Conservation (phyloP, 2,797 vertebrate species). For the Typhlichthys subterraneus region DNA sequence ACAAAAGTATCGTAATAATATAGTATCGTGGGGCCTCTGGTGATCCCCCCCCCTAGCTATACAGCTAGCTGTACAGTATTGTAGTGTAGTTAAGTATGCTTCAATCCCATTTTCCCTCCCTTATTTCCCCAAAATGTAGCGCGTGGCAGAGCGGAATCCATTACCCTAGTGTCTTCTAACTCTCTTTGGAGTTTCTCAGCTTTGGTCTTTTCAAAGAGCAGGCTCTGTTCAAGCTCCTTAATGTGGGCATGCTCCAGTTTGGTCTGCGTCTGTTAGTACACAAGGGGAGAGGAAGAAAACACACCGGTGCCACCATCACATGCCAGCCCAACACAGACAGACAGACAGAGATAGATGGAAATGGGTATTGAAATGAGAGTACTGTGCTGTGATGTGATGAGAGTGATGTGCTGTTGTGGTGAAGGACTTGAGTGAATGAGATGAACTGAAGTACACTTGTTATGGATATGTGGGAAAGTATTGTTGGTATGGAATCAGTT, state of each 20-base stretch:
- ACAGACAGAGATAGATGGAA: conserved; percentile 46
- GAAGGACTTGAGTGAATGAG: conserved; percentile 31
- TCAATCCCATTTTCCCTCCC: conserved; percentile 26
- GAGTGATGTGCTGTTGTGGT: conserved; percentile 56
- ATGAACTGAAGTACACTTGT: conserved; percentile 51
- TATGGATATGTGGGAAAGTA: conserved; percentile 42
- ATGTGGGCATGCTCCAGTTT: conserved; percentile 99
- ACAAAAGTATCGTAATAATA: too few species aligned
- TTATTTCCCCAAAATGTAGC: conserved; percentile 51
- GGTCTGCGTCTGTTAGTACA: conserved; percentile 99
- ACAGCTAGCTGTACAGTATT: too few species aligned
- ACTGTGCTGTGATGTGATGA: conserved; percentile 13
- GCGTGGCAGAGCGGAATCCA: conserved; percentile 85
- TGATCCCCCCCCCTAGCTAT: too few species aligned
- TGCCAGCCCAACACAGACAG: conserved; percentile 89
- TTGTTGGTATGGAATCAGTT: conserved; percentile 58
- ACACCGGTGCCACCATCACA: conserved; percentile 99
- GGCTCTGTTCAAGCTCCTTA: conserved; percentile 99
- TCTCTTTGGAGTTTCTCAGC: conserved; percentile 94
- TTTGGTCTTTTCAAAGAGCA: conserved; percentile 99
- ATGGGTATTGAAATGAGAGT: conserved; percentile 19
- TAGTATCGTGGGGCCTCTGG: too few species aligned
- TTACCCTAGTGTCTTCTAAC: conserved; percentile 99
- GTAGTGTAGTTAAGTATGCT: conserved; percentile 3
- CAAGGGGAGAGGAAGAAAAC: conserved; percentile 98